Base-by-base conservation (phyloP, 2,888 invertebrate species). In the Selenia dentaria region DNA sequence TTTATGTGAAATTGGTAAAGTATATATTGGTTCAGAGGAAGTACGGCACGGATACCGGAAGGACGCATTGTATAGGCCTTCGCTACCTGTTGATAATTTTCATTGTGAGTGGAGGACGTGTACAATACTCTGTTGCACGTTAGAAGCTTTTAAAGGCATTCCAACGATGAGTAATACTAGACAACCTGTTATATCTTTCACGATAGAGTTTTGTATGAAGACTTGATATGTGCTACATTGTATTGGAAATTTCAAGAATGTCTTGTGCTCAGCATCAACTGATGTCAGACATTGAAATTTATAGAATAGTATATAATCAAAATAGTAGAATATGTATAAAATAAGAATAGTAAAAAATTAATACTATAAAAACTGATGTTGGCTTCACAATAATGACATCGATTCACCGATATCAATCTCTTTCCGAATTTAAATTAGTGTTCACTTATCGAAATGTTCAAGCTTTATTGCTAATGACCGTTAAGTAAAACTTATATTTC, bases 71-170 rank as follows among this genome's bases (percentile, higher is more conserved):
- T 80, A 62, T 76, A 70, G 69, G 71, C 71, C 72, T 79, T 79
- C 69, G 78, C 85, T 89, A 89, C 89, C 89, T 89, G 89, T 87
- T 85, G 86, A 83, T 86, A 83, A 85, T 83, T 72, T 75, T 74
- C 73, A 78, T 83, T 83, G 85, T 84, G 70, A 71, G 70, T 63
- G 65, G 71, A 71, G 70, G 71, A 67, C 72, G 71, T 65, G 71
- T 72, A 80, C 81, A 84, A 83, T 83, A 70, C 67, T 58, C 34
- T 65, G 67, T 68, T 66, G 65, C 64, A 62, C 59, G 63, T 70
- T 62, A 63, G 62, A 64, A 62, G 63, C 74, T 72, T 78, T 74
- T 80, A 75, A 78, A 79, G 77, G 78, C 79, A 86, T 85, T 86
- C 83, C 76, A 63, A 50, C 51, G 72, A 77, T 78, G 74, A 78